Percentiles rank a stretch among this genome's conserved stretches.
phyloP scores from a whole-genome alignment of 2,113 vertebrate species.

The Coturnix japonica region DNA sequence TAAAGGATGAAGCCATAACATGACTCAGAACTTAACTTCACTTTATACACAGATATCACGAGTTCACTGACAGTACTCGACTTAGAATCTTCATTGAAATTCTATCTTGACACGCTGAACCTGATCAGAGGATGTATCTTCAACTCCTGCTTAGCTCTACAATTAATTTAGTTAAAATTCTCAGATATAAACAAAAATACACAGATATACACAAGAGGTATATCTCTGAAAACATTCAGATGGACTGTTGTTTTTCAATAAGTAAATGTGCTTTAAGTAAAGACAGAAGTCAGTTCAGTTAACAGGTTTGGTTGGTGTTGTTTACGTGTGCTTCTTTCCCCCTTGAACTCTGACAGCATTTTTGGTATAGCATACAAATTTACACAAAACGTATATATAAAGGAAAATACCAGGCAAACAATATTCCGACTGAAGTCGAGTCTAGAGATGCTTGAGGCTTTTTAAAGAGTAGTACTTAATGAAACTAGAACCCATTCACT shows the following conservation, averaged over 20 bases:
- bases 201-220: conserved; percentile 18
- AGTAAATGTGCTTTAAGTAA: conserved; percentile 42
- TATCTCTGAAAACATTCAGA: conserved; percentile 27
- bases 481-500: conserved; percentile 72
- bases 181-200: conserved; percentile 37
- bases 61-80: not conserved
- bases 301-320: conserved; percentile 44
- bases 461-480: conserved; percentile 64
- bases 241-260: not conserved
- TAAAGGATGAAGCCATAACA: not conserved
- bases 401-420: conserved; percentile 75
- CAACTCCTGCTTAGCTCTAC: not conserved
- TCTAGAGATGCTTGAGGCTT: conserved; percentile 67
- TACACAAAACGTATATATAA: conserved; percentile 71
- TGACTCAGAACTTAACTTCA: not conserved
- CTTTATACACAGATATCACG: not conserved
- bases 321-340: not conserved
- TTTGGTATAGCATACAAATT: conserved; percentile 64
- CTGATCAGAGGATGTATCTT: not conserved
- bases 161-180: not conserved
- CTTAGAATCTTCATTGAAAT: not conserved
- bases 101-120: not conserved
- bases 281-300: conserved; percentile 44
- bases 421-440: conserved; percentile 57
- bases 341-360: conserved; percentile 34